Evolutionary conservation across 2,888 invertebrate genomes (phyloP).

Genomic region (Drosophila nigricruria): DNA sequence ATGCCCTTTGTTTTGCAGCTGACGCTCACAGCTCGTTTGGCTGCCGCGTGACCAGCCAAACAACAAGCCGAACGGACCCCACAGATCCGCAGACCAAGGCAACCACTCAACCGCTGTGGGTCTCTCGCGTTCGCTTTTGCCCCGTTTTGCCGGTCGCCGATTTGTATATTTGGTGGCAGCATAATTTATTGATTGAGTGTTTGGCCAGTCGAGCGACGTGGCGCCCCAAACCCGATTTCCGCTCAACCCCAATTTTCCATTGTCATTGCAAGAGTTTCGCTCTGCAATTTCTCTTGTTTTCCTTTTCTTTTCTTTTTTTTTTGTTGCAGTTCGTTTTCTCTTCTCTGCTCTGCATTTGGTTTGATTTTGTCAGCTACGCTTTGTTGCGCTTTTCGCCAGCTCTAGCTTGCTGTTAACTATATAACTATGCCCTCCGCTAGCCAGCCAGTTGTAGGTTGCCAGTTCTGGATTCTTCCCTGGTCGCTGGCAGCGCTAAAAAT

Average conservation of each 20-base stretch:
- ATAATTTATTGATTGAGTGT: constrained; percentile 83
- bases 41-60: constrained; percentile 74
- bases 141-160: constrained; percentile 60
- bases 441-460: background rate
- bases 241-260: constrained; percentile 45
- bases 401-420: constrained; percentile 56
- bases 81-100: constrained; percentile 3
- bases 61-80: constrained; percentile 70
- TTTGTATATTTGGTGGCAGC: constrained; percentile 75
- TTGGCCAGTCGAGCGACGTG: constrained; percentile 59
- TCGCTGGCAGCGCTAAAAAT: constrained; percentile 65
- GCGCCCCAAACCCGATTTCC: constrained; percentile 9
- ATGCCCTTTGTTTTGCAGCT: constrained; percentile 71
- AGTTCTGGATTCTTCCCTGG: constrained; percentile 4
- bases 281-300: constrained; percentile 13
- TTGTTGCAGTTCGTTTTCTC: background rate
- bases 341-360: constrained; percentile 40
- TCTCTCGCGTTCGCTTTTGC: constrained; percentile 25
- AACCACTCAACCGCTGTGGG: constrained; percentile 10
- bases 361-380: constrained; percentile 79
- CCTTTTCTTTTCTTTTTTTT: background rate
- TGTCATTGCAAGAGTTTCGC: constrained; percentile 62
- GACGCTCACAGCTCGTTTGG: constrained; percentile 56
- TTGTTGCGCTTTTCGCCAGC: constrained; percentile 76
- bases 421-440: constrained; percentile 11